phyloP scores from a whole-genome alignment of 2,888 invertebrate species.

The Philonicus albiceps region DNA sequence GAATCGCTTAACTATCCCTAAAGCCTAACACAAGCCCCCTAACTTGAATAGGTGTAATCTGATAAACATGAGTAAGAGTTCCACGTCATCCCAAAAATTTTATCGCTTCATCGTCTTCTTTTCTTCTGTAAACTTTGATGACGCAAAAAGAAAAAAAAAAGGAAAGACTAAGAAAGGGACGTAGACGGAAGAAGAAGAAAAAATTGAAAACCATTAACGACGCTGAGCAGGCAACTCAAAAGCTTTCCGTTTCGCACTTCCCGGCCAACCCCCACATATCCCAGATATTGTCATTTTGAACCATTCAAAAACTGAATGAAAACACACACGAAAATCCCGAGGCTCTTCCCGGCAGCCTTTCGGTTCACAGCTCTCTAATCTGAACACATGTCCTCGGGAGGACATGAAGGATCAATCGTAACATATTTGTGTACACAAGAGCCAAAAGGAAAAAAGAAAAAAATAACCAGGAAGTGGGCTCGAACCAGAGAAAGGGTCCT shows the following conservation, averaged over 20 bases:
- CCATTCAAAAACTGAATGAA: slow-evolving; percentile 3
- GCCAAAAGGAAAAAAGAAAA: not conserved
- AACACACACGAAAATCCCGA: not conserved
- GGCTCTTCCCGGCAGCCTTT: not conserved
- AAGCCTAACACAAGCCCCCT: not conserved
- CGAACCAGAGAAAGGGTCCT: not conserved
- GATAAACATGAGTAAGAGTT: slow-evolving; percentile 26
- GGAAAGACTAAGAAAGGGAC: not conserved
- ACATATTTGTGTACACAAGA: slow-evolving; percentile 16
- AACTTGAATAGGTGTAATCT: slow-evolving; percentile 34
- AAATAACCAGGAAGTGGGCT: not conserved
- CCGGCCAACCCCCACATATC: not conserved
- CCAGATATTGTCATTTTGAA: not conserved
- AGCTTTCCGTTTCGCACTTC: not conserved
- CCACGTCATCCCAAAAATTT: slow-evolving; percentile 17
- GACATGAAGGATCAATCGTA: slow-evolving; percentile 7
- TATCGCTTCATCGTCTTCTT: slow-evolving; percentile 15
- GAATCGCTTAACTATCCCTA: not conserved
- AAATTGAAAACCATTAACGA: slow-evolving; percentile 7
- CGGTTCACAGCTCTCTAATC: not conserved
- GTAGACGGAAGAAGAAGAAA: not conserved
- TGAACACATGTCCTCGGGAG: slow-evolving; percentile 16
- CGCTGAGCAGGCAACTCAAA: not conserved
- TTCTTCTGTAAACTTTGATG: slow-evolving; percentile 32
- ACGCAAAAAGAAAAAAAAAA: not conserved